Base-by-base conservation (phyloP, 2,797 vertebrate genomes). In the Anguilla anguilla region DNA sequence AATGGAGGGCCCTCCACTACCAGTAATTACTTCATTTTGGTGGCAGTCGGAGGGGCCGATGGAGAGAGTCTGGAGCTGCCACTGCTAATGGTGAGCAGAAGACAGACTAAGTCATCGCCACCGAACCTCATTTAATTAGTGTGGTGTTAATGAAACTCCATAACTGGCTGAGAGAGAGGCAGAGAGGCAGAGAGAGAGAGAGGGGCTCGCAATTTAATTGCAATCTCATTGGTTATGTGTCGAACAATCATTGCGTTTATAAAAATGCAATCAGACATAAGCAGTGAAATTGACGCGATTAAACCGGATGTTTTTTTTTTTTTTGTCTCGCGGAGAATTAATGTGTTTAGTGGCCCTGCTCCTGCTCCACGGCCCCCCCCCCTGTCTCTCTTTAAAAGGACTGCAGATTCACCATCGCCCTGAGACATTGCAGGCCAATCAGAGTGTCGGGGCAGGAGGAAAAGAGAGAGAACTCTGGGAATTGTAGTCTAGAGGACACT, bases 11-110 rank as follows among this genome's bases (percentile, higher is more conserved):
- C 88, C 51, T n/a, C 77, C 85, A n/a, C 28, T 72, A 11, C 22
- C 85, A 83, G 72, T 72, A 91, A 89, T 69, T 92, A 90, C 72
- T 90, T 94, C 89, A 90, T 93, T 93, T 91, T 91, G 85, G 90
- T 92, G 90, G 93, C 88, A 92, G 93, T 57, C 39, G 4, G 46
- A 22, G 13, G 49, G 51, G 64, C n/a, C 2, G 51, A 89, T 83
- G 92, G 86, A 86, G 86, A 15, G 89, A 89, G 77, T 89, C 39
- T 46, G 43, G 15, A 25, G 15, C 77, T 1, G 39, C 43, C 77
- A 81, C 17, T 9, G 17, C 17, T 81, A 81, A 49, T 49, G 1
- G 19, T 3, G 4, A 49, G 43, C 19, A 25, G 35, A n/a, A 67
- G 81, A 77, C 10, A 77, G 51, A 77, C 53, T 35, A 85, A 67